These are phyloP conservation scores for Temnopleurus reevesii DNA, from an alignment of 53 echinoderm and acorn worm genomes.

Conservation along the genomic window DNA sequence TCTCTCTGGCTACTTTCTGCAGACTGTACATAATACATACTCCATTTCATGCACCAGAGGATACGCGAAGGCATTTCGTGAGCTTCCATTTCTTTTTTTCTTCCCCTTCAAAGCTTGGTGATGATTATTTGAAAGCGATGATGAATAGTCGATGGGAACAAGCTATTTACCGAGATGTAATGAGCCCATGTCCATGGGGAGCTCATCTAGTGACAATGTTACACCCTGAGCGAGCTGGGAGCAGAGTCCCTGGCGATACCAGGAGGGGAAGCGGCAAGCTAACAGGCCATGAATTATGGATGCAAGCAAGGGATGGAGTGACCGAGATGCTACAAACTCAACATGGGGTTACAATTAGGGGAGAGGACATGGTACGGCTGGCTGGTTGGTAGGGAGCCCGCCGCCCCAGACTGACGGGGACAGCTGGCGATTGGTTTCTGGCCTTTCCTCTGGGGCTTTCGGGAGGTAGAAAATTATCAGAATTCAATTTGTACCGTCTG, in stretches of 20 bases:
- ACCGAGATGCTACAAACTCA: too few relatives aligned
- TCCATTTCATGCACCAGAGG: too few relatives aligned
- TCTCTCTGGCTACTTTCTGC: too few relatives aligned
- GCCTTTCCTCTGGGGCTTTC: constrained; percentile 10
- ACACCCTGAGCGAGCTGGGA: background rate
- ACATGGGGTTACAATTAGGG: constrained; percentile 7
- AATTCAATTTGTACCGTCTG: constrained; percentile 48
- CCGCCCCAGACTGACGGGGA: constrained; percentile 16
- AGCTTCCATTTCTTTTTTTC: too few relatives aligned
- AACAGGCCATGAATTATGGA: constrained; percentile 28
- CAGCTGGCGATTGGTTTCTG: constrained; percentile 40
- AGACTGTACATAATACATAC: too few relatives aligned
- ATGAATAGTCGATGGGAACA: background rate
- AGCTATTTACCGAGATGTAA: background rate
- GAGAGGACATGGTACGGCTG: background rate
- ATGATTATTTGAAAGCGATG: background rate
- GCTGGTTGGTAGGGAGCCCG: background rate
- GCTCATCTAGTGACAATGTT: background rate
- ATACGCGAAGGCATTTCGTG: too few relatives aligned
- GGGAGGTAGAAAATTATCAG: constrained; percentile 34
- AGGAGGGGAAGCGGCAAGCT: background rate
- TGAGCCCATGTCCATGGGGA: background rate
- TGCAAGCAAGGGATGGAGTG: background rate
- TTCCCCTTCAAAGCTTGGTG: background rate
- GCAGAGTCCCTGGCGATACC: background rate